Evolutionary conservation across 1,140 invertebrate genomes (phyloP).

Genomic region (Drosophila dunni): DNA sequence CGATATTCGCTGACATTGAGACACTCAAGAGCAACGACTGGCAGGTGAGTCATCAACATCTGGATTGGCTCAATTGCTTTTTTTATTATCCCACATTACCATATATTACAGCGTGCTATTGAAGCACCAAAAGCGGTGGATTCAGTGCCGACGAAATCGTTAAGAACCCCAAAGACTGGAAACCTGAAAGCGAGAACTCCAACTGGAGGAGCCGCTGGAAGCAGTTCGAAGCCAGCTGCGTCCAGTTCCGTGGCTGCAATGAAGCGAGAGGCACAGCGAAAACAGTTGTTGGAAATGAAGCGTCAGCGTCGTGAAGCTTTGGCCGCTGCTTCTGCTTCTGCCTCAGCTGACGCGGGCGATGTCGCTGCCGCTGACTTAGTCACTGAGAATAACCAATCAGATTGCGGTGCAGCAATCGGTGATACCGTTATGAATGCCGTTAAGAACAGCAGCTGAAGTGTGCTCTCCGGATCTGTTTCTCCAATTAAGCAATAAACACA

Average conservation of each 20-base stretch:
- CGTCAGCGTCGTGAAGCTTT: conserved; percentile 87
- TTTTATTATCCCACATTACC: neutral
- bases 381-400: neutral
- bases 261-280: conserved; percentile 91
- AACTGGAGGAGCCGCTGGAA: conserved; percentile 8
- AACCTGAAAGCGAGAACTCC: conserved; percentile 53
- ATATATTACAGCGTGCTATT: conserved; percentile 24
- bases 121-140: conserved; percentile 22
- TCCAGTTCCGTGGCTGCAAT: conserved; percentile 85
- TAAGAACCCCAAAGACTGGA: conserved; percentile 53
- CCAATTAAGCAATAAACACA: conserved; percentile 34
- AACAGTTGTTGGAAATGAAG: conserved; percentile 91
- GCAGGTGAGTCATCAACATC: conserved; percentile 81
- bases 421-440: conserved; percentile 52
- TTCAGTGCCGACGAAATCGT: conserved; percentile 22
- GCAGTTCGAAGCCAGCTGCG: conserved; percentile 58
- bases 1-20: conserved; percentile 91
- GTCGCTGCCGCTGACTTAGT: neutral
- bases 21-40: conserved; percentile 89
- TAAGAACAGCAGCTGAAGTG: conserved; percentile 61
- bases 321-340: conserved; percentile 81
- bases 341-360: conserved; percentile 34
- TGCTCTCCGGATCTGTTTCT: conserved; percentile 11
- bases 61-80: conserved; percentile 4
- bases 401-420: conserved; percentile 11